Evolutionary conservation across 1,140 invertebrate genomes (phyloP).

Genomic region (Notospermus geniculatus): DNA sequence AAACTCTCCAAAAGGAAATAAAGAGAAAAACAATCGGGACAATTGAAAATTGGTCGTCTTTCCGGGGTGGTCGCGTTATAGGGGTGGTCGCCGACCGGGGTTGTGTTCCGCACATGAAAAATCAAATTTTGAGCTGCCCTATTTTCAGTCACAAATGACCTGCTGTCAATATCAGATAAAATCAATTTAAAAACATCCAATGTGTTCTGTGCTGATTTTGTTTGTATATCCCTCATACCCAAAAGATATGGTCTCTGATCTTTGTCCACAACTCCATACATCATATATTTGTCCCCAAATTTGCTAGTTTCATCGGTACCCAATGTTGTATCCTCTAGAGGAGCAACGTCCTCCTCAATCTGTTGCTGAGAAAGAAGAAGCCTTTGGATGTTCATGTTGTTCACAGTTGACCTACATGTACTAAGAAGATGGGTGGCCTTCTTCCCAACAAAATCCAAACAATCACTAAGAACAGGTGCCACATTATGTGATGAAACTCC

Average conservation of each 20-base stretch:
- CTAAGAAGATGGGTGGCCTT: neutral
- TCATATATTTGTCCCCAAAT: conserved; percentile 16
- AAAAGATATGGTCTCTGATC: conserved; percentile 18
- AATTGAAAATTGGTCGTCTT: too few species aligned
- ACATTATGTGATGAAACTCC: neutral
- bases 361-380: conserved; percentile 14
- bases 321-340: conserved; percentile 19
- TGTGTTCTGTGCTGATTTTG: conserved; percentile 19
- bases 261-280: conserved; percentile 14
- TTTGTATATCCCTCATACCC: conserved; percentile 18
- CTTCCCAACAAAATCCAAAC: neutral
- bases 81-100: conserved; percentile 14
- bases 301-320: conserved; percentile 25
- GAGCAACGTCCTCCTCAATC: conserved; percentile 17
- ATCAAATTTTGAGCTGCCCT: conserved; percentile 16
- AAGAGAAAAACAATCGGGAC: too few species aligned
- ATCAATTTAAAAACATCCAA: conserved; percentile 20
- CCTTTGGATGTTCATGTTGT: conserved; percentile 21
- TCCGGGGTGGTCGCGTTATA: too few species aligned
- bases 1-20: too few species aligned
- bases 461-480: neutral
- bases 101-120: conserved; percentile 17
- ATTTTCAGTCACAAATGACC: conserved; percentile 11
- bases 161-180: conserved; percentile 13
- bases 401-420: neutral